Conservation (phyloP, 1,140 invertebrate genomes). For the Eupristina koningsbergeri region DNA sequence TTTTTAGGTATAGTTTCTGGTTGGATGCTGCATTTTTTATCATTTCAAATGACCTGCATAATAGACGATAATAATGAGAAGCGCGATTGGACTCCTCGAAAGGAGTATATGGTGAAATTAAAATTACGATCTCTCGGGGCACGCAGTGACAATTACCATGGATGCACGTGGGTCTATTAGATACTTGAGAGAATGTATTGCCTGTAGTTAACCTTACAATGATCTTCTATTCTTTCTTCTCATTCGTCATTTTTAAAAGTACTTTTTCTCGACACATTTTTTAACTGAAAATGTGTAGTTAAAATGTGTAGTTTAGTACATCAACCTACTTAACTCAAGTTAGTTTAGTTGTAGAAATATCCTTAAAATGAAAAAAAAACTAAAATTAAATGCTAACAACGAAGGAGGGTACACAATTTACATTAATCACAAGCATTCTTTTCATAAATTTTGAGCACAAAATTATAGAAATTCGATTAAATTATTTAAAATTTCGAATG, state of each 20-base stretch:
- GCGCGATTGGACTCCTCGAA: not conserved
- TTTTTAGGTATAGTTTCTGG: no score
- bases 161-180: not conserved
- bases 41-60: not conserved
- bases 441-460: no score
- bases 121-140: not conserved
- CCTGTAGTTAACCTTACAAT: not conserved
- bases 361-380: no score
- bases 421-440: no score
- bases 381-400: no score
- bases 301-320: no score
- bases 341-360: no score
- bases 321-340: no score
- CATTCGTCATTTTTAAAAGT: not conserved
- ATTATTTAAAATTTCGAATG: not conserved
- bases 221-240: not conserved
- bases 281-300: no score
- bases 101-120: constrained; percentile 22
- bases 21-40: not conserved
- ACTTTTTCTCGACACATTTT: not conserved
- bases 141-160: constrained; percentile 15
- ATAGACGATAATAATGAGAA: not conserved
- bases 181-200: not conserved
- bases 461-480: not conserved
- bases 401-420: no score